Percentiles rank a stretch among this genome's conserved stretches.
Conservation (phyloP, 2,888 invertebrate species). For the Diploptera punctata region DNA sequence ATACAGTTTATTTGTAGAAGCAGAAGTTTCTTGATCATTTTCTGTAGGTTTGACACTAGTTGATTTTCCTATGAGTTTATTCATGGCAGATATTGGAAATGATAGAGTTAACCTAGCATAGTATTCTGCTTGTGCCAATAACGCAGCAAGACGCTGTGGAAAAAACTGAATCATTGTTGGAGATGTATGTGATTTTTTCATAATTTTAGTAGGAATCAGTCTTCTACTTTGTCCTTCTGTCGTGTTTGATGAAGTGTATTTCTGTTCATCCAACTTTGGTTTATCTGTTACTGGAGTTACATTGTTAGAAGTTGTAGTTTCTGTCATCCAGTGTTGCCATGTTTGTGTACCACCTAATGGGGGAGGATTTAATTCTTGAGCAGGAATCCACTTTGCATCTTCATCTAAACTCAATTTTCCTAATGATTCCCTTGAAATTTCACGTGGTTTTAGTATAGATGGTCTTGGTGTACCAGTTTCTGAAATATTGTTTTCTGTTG, state of each 20-base stretch:
- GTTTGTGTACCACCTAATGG: slow-evolving; percentile 46
- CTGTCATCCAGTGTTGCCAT: slow-evolving; percentile 50
- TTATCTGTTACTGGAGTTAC: neutral
- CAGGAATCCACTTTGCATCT: slow-evolving; percentile 50
- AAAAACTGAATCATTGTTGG: slow-evolving; percentile 76
- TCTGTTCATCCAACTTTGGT: neutral
- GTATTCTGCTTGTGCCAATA: slow-evolving; percentile 78
- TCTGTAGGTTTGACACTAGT: neutral
- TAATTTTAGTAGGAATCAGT: slow-evolving; percentile 37
- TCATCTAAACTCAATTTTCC: too few relatives aligned
- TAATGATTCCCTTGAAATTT: neutral
- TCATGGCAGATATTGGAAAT: slow-evolving; percentile 15
- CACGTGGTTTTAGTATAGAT: slow-evolving; percentile 28
- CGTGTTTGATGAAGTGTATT: neutral
- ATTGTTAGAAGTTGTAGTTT: slow-evolving; percentile 29
- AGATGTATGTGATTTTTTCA: slow-evolving; percentile 48
- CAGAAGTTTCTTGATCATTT: neutral
- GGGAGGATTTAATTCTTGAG: slow-evolving; percentile 48
- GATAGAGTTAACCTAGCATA: slow-evolving; percentile 27
- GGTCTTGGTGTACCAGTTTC: slow-evolving; percentile 25
- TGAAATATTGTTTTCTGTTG: neutral
- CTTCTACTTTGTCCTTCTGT: neutral
- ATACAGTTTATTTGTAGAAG: neutral
- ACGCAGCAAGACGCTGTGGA: slow-evolving; percentile 77
- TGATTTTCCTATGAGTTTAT: neutral